These are phyloP conservation scores for Caenorhabditis macrosperma DNA, from an alignment of 2,888 invertebrate species.

Conservation along the genomic window DNA sequence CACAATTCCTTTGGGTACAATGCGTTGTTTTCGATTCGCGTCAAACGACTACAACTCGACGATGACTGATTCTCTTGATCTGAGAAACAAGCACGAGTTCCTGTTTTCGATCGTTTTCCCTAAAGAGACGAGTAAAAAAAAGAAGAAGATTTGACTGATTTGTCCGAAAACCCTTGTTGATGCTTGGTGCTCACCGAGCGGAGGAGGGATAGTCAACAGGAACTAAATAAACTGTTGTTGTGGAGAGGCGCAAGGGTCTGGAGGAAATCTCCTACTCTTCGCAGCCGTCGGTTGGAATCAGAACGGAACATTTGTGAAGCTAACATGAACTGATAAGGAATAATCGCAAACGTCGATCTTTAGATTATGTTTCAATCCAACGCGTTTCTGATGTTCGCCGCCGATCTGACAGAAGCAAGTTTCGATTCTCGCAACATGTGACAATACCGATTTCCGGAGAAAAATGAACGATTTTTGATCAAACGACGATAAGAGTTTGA, in stretches of 20 bases:
- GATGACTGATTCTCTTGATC: conserved; percentile 28
- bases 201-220: not conserved
- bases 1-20: not conserved
- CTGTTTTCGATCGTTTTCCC: conserved; percentile 38
- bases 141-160: conserved; percentile 39
- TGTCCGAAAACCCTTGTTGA: conserved; percentile 31
- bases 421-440: conserved; percentile 31
- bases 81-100: conserved; percentile 7
- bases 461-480: conserved; percentile 1
- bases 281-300: too few relatives aligned
- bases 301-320: conserved; percentile 1
- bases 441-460: conserved; percentile 45
- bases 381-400: conserved; percentile 50
- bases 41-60: conserved; percentile 26
- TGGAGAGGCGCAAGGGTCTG: too few relatives aligned
- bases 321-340: conserved; percentile 19
- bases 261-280: too few relatives aligned
- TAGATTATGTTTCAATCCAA: conserved; percentile 18
- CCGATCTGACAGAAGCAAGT: conserved; percentile 31
- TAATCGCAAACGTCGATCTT: conserved; percentile 30
- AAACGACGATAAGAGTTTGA: not conserved
- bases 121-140: conserved; percentile 14
- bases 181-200: conserved; percentile 3
- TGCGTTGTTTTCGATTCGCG: not conserved
- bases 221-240: not conserved